Evolutionary conservation across 2,797 vertebrate species (phyloP).

Genomic region (Lates japonicus): DNA sequence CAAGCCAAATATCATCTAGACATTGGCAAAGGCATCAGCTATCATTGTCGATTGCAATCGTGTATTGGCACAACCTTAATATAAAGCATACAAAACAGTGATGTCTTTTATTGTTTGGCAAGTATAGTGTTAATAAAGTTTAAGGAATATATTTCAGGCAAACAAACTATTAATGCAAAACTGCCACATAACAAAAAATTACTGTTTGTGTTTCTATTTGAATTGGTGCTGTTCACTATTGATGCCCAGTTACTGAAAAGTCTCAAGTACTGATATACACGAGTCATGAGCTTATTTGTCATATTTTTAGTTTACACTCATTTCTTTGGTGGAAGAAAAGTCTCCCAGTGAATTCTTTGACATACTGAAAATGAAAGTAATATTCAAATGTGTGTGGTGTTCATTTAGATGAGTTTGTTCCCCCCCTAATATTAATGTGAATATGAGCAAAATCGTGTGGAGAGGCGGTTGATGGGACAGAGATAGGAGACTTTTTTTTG

Average conservation of each 20-base stretch:
- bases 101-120: background rate
- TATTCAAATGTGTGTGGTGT: conserved; percentile 46
- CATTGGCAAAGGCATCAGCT: too few relatives aligned
- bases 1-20: too few relatives aligned
- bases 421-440: conserved; percentile 55
- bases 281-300: conserved; percentile 34
- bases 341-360: conserved; percentile 31
- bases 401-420: conserved; percentile 58
- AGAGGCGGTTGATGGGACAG: conserved; percentile 48
- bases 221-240: conserved; percentile 20
- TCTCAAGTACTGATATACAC: conserved; percentile 14
- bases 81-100: too few relatives aligned
- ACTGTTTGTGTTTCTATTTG: conserved; percentile 6
- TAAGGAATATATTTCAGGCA: background rate
- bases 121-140: background rate
- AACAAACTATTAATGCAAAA: background rate
- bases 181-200: background rate
- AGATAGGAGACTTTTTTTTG: conserved; percentile 63
- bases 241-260: conserved; percentile 34
- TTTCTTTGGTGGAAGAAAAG: conserved; percentile 31
- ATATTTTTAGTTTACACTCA: conserved; percentile 49
- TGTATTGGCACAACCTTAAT: too few relatives aligned
- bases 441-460: conserved; percentile 24
- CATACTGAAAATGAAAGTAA: conserved; percentile 45
- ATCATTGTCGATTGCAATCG: too few relatives aligned